These are phyloP conservation scores for Aricia artaxerxes DNA, from an alignment of 2,888 invertebrate genomes.

Conservation along the genomic window DNA sequence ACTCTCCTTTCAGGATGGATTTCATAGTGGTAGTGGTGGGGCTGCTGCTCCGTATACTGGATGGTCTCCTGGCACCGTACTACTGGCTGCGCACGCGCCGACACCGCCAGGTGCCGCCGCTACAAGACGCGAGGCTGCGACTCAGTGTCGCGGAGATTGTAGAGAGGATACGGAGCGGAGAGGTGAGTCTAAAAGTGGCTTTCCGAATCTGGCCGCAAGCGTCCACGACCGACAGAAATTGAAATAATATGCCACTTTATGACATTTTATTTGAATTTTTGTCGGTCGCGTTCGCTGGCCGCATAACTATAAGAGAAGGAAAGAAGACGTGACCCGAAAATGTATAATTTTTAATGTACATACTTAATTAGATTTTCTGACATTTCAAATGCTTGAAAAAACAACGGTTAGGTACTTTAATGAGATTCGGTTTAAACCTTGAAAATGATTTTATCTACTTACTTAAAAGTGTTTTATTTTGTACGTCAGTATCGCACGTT, in stretches of 20 bases:
- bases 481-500: neutral
- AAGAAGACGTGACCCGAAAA: no score
- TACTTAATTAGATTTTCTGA: no score
- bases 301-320: no score
- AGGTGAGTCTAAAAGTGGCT: conserved; percentile 62
- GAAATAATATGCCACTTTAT: no score
- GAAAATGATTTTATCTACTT: neutral
- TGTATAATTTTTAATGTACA: no score
- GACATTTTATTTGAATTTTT: no score
- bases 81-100: conserved; percentile 59
- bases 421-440: neutral
- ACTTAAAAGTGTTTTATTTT: neutral
- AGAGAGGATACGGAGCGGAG: conserved; percentile 76
- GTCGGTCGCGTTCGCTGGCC: no score
- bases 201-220: no score
- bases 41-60: conserved; percentile 61
- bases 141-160: conserved; percentile 81
- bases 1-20: conserved; percentile 63
- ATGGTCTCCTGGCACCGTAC: conserved; percentile 61
- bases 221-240: no score
- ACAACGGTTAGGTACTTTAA: no score
- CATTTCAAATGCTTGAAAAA: no score
- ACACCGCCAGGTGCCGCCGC: conserved; percentile 57
- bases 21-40: conserved; percentile 68
- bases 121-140: conserved; percentile 73